Base-by-base conservation (phyloP, 2,888 invertebrate genomes). In the Alcis repandata region DNA sequence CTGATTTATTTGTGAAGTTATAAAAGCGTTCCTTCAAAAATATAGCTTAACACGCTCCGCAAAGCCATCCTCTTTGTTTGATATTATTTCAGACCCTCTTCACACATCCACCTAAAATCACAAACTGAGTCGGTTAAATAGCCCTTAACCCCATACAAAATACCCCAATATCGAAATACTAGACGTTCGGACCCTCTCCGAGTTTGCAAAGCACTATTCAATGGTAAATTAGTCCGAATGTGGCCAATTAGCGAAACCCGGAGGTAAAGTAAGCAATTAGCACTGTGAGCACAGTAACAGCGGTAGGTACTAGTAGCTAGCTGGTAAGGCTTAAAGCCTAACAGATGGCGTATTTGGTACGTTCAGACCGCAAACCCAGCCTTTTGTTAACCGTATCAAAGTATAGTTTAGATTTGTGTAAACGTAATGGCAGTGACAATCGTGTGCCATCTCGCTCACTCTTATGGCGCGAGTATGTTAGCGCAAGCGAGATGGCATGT, bases 81-180 rank as follows among this genome's bases (percentile, higher is more conserved):
- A 36, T 51, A 7, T 22, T 41, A 13, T 36, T 33, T 6, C 27
- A 19, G 33, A 49, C 32, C 49, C 49, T 49, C 8, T 20, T 51
- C 51, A 38, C 48, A 15, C 8, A 3, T 36, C 17, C 2, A 36
- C 36, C 36, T 51, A 38, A 51, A 49, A 17, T 10, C 49, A 51
- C 36, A 51, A 36, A 19, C 19, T 22, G 48, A 7, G 2, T 3
- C 11, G 19, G 13, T 10, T 15, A 51, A 36, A 36, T 36, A 36
- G 19, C 19, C 38, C 36, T 38, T 36, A n/a, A 51, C 13, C 19
- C 38, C 51, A 20, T 20, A 38, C 19, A 38, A 49, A 49, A 49
- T 49, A 51, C 36, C 36, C n/a, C 20, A 51, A 51, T 7, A n/a
- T 20, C 2, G 20, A 11, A 13, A 38, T 13, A 17, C 33, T 49